Evolutionary conservation across 2,797 vertebrate genomes (phyloP), one percentile per base, ranked within the genome.

Genomic region (Neosilurus hyrtlii): DNA sequence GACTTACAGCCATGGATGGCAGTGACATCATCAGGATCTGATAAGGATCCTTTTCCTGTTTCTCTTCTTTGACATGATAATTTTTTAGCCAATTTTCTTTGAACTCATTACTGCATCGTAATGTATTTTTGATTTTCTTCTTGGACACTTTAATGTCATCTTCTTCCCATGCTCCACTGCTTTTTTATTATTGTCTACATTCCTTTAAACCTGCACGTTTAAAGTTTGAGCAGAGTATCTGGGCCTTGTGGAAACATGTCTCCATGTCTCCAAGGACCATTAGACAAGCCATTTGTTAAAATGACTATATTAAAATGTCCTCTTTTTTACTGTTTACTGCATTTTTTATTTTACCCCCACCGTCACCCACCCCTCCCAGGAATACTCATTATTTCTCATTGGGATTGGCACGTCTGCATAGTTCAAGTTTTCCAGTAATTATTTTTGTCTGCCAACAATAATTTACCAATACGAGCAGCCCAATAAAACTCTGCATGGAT

Each of bases 341-440:
- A 52, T 52, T 72, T 72, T 72, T 16, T 24, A 22, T 16, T 72
- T 52, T 24, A 72, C 49, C 8, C 37, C 49, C 70, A 72, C 70
- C n/a, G 14, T 72, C 24, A 52, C 70, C 9, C n/a, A 52, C 70
- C 14, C n/a, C 61, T 49, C 4, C 37, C 37, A 71, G 49, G n/a
- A 71, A 43, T 56, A 22, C 18, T 75, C 18, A 75, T 75, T 57
- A 75, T 35, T 75, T 30, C 54, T 57, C 10, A 35, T 35, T 10
- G 12, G 30, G 16, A 26, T 35, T 57, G 72, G 72, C 72, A 75
- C 26, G 54, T 30, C 24, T 76, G 74, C 57, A 24, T 24, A 49
- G 11, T 77, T 62, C 35, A 49, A 72, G 35, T 43, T 11, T 66
- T 71, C 51, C 20, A 75, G 59, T 57, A 75, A 74, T 82, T 56